A percentile compares a stretch with the other conserved stretches of the same genome.
phyloP scores from a whole-genome alignment of 2,113 vertebrate species.

The Daboia siamensis region DNA sequence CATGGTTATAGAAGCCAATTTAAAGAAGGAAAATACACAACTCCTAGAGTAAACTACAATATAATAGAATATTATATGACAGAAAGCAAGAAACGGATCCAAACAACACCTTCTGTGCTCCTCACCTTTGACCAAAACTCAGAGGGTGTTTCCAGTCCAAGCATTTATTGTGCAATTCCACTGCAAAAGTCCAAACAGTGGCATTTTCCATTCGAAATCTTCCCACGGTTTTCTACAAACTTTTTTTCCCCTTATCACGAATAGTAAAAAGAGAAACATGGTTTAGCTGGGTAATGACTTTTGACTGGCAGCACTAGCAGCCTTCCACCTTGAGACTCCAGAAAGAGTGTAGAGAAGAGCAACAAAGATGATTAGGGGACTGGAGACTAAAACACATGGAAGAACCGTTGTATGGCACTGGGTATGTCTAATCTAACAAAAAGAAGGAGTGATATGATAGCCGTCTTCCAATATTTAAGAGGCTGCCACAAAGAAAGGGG shows the following conservation, averaged over 20 bases:
- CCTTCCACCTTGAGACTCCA: background rate
- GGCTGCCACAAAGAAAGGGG: background rate
- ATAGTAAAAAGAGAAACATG: background rate
- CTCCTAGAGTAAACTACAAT: background rate
- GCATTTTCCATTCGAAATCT: background rate
- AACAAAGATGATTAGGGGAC: background rate
- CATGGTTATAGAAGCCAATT: background rate
- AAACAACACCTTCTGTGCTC: background rate
- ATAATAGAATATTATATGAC: background rate
- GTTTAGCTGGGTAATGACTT: background rate
- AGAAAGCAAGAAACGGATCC: background rate
- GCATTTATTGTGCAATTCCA: background rate
- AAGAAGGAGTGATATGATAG: background rate
- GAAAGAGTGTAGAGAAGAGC: background rate
- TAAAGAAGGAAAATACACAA: background rate
- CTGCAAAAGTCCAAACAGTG: background rate
- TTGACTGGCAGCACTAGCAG: background rate
- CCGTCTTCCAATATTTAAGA: background rate
- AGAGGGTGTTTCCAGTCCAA: background rate
- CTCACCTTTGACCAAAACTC: background rate
- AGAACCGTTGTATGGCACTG: background rate
- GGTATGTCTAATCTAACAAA: background rate
- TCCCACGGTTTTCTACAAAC: background rate
- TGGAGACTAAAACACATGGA: background rate
- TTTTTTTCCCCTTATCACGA: background rate